A percentile compares a stretch with the other conserved stretches of the same genome.
Evolutionary conservation across 2,888 invertebrate genomes (phyloP).

Genomic region (Drosophila macrospina): DNA sequence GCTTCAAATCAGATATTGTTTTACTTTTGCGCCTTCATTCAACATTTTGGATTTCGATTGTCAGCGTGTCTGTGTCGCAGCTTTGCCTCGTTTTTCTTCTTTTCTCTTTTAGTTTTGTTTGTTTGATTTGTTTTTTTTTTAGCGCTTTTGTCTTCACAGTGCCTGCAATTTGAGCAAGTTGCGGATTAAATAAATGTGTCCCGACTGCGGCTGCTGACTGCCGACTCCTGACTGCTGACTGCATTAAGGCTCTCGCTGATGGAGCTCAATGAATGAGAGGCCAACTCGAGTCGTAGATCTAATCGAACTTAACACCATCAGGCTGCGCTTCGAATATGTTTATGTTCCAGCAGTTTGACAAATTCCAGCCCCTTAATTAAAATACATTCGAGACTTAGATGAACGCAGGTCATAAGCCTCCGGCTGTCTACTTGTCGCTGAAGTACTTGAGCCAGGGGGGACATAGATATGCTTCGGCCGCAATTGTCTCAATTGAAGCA

Average conservation of each 20-base stretch:
- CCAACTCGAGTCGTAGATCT: constrained; percentile 60
- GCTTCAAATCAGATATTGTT: constrained; percentile 85
- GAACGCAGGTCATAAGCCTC: neutral
- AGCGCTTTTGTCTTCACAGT: constrained; percentile 47
- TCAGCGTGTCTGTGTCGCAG: constrained; percentile 73
- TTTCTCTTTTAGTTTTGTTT: constrained; percentile 10
- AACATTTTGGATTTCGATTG: constrained; percentile 75
- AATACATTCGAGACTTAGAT: constrained; percentile 7
- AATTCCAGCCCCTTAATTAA: constrained; percentile 29
- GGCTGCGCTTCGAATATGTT: constrained; percentile 7
- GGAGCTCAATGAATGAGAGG: constrained; percentile 24
- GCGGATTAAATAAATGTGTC: constrained; percentile 77
- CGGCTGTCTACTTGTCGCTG: neutral
- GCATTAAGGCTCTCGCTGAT: constrained; percentile 40
- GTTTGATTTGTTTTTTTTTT: constrained; percentile 20
- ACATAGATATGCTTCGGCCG: constrained; percentile 5
- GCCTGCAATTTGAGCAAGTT: constrained; percentile 71
- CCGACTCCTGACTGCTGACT: constrained; percentile 48
- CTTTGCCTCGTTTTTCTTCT: constrained; percentile 26
- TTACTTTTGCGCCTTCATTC: constrained; percentile 79
- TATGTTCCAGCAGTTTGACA: constrained; percentile 16
- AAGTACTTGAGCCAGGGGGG: constrained; percentile 22
- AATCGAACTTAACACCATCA: constrained; percentile 71
- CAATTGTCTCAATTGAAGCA: constrained; percentile 71
- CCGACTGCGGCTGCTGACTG: constrained; percentile 43